Percentiles rank a stretch among this genome's conserved stretches.
Evolutionary conservation across 2,888 invertebrate species (phyloP).

Genomic region (Pyrocoelia pectoralis): DNA sequence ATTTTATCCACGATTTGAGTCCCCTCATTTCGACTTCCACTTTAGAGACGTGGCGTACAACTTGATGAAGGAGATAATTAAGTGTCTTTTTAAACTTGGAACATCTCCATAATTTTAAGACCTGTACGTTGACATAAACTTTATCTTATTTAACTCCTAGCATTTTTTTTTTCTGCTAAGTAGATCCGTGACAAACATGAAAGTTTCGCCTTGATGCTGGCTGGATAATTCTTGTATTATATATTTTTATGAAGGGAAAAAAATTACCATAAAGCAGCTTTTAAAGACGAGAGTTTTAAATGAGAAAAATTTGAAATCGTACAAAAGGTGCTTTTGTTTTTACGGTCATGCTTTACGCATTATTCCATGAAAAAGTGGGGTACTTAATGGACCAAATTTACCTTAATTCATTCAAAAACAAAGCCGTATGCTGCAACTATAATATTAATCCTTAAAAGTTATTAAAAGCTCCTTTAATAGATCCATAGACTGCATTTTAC

Average conservation of each 20-base stretch:
- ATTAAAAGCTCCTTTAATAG: too few species aligned
- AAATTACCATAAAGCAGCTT: too few species aligned
- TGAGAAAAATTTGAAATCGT: neutral
- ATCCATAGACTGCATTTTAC: too few species aligned
- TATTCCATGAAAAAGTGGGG: slow-evolving; percentile 4
- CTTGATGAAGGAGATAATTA: slow-evolving; percentile 51
- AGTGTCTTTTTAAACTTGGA: slow-evolving; percentile 42
- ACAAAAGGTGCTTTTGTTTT: slow-evolving; percentile 5
- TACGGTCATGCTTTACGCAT: slow-evolving; percentile 6
- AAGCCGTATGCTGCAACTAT: too few species aligned
- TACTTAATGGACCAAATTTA: too few species aligned
- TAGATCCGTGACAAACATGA: slow-evolving; percentile 1
- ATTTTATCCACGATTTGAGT: slow-evolving; percentile 40
- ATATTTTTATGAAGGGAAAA: too few species aligned
- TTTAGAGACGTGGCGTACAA: slow-evolving; percentile 46
- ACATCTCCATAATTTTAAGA: slow-evolving; percentile 43
- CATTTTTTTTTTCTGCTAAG: too few species aligned
- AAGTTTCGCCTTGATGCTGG: too few species aligned
- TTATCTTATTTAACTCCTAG: neutral
- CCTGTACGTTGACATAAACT: slow-evolving; percentile 21
- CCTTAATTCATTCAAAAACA: too few species aligned
- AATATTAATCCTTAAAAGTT: too few species aligned
- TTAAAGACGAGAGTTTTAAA: too few species aligned
- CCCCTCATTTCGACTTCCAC: slow-evolving; percentile 36
- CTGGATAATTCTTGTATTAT: too few species aligned